Evolutionary conservation across 1,140 invertebrate species (phyloP).

Genomic region (Capitella teleta): DNA sequence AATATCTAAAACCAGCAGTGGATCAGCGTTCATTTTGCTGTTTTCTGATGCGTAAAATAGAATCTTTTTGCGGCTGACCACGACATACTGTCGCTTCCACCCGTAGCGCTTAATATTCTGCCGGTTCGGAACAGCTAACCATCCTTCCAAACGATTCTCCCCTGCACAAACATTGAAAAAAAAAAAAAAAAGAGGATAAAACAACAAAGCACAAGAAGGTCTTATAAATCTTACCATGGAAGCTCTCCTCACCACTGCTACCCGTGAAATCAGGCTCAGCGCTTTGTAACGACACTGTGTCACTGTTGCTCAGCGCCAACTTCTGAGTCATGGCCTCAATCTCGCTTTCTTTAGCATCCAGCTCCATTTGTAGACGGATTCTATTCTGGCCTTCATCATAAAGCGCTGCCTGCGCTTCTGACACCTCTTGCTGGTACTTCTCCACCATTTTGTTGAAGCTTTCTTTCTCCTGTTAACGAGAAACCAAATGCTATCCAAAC

Average conservation of each 20-base stretch:
- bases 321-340: constrained; percentile 77
- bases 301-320: constrained; percentile 54
- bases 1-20: constrained; percentile 85
- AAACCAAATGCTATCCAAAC: neutral
- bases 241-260: neutral
- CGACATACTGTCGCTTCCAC: constrained; percentile 94
- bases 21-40: constrained; percentile 89
- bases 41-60: constrained; percentile 93
- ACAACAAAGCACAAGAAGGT: no score
- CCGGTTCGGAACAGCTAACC: constrained; percentile 88
- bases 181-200: no score
- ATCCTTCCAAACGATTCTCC: constrained; percentile 80
- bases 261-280: constrained; percentile 42
- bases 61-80: constrained; percentile 91
- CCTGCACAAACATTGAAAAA: constrained; percentile 8
- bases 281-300: constrained; percentile 80
- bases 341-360: constrained; percentile 90
- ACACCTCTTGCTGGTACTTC: constrained; percentile 72
- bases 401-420: constrained; percentile 65
- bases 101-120: constrained; percentile 89
- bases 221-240: neutral
- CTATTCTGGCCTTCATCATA: constrained; percentile 58
- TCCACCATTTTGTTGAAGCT: constrained; percentile 77
- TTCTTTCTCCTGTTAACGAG: constrained; percentile 59
- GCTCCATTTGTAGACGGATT: constrained; percentile 80